These are phyloP conservation scores for Parauchenoglanis punctatus DNA, from an alignment of 2,797 vertebrate genomes.

Conservation along the genomic window DNA sequence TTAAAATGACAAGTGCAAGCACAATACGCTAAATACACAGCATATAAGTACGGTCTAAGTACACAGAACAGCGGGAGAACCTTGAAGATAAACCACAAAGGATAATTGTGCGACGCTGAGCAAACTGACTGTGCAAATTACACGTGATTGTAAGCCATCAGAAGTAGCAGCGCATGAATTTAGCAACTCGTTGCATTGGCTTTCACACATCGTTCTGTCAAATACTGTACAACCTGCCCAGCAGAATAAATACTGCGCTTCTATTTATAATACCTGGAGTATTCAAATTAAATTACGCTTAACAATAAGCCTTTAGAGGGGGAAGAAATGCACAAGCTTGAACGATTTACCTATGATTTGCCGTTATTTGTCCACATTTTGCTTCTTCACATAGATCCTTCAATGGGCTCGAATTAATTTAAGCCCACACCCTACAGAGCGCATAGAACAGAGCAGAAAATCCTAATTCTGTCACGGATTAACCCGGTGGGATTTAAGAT, in stretches of 20 bases:
- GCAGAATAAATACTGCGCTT: constrained; percentile 1
- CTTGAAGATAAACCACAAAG: neutral
- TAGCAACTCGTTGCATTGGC: constrained; percentile 11
- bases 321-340: neutral
- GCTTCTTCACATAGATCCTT: neutral
- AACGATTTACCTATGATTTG: neutral
- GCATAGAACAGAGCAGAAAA: constrained; percentile 53
- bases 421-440: constrained; percentile 13
- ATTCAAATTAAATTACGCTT: constrained; percentile 12
- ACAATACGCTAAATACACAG: neutral
- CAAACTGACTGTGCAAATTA: constrained; percentile 26
- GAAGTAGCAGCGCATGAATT: constrained; percentile 12
- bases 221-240: neutral
- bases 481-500: constrained; percentile 65
- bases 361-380: constrained; percentile 15
- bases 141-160: constrained; percentile 13
- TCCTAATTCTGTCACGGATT: constrained; percentile 69
- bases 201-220: constrained; percentile 26
- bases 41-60: neutral
- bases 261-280: neutral
- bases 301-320: neutral
- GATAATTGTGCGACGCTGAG: constrained; percentile 19
- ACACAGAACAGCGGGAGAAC: constrained; percentile 8
- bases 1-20: neutral
- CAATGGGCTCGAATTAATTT: neutral